These are phyloP conservation scores for Carcinoscorpius rotundicauda DNA, from an alignment of 1,140 invertebrate species.

Conservation along the genomic window DNA sequence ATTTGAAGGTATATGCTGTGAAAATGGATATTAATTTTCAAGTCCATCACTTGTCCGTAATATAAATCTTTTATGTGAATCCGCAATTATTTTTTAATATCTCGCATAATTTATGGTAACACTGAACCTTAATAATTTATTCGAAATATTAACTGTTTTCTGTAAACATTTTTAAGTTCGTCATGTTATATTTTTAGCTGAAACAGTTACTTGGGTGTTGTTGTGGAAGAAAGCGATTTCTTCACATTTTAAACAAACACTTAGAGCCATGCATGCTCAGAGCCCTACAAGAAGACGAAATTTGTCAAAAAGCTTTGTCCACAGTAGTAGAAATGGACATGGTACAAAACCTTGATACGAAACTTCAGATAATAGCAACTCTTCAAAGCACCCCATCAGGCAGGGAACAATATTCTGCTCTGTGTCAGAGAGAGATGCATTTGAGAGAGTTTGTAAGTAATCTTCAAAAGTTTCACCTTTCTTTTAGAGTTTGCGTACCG, in stretches of 20 bases:
- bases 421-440: constrained; percentile 60
- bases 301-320: constrained; percentile 56
- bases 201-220: constrained; percentile 57
- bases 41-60: too few species aligned
- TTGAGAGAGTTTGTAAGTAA: constrained; percentile 55
- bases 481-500: not conserved
- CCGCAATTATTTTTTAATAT: too few species aligned
- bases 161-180: too few species aligned
- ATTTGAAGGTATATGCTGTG: too few species aligned
- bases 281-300: constrained; percentile 53
- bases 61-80: too few species aligned
- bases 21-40: too few species aligned
- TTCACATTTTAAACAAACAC: constrained; percentile 51
- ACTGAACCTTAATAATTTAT: too few species aligned
- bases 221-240: constrained; percentile 61
- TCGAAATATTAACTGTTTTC: too few species aligned
- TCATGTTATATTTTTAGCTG: constrained; percentile 39
- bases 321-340: constrained; percentile 69
- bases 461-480: not conserved
- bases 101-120: too few species aligned
- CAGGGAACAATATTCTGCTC: constrained; percentile 50
- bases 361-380: constrained; percentile 62
- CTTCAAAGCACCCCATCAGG: constrained; percentile 59
- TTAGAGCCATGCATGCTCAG: constrained; percentile 56
- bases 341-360: constrained; percentile 41